Conservation (phyloP, 2,797 vertebrate genomes). For the Limosa lapponica region DNA sequence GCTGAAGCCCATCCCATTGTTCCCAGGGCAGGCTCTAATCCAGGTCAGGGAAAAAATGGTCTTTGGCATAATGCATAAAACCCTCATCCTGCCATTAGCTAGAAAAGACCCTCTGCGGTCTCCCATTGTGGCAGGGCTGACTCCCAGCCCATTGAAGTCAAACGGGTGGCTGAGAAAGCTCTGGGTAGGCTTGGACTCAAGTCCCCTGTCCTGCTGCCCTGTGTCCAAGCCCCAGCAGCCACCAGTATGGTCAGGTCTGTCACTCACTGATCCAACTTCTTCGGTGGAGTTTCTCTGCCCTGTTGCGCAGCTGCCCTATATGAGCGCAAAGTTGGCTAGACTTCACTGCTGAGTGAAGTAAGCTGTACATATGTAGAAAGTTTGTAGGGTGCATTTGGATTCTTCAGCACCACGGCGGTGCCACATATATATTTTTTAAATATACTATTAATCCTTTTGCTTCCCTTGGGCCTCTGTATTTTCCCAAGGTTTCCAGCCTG, state of each 20-base stretch:
- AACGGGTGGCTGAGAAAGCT: background rate
- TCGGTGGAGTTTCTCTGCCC: background rate
- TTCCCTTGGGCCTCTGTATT: background rate
- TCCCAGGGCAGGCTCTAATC: conserved; percentile 64
- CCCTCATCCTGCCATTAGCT: conserved; percentile 26
- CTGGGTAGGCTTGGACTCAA: background rate
- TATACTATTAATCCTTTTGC: conserved; percentile 30
- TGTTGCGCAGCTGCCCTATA: background rate
- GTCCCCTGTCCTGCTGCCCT: background rate
- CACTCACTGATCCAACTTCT: background rate
- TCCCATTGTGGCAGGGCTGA: conserved; percentile 44
- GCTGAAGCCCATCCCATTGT: conserved; percentile 65
- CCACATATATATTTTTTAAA: fast-evolving
- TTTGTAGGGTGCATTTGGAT: conserved; percentile 19
- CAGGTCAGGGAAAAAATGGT: conserved; percentile 57
- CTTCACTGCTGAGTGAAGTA: background rate
- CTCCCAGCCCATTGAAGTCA: conserved; percentile 35
- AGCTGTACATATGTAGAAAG: conserved; percentile 63
- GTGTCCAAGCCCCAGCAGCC: background rate
- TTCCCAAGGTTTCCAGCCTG: background rate
- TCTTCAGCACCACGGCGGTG: background rate
- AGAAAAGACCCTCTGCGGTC: conserved; percentile 38
- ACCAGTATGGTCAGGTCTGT: background rate
- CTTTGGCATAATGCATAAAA: conserved; percentile 58
- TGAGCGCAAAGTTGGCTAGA: background rate